A percentile compares a stretch with the other conserved stretches of the same genome.
phyloP scores from a whole-genome alignment of 2,113 vertebrate species.

The Thunnus maccoyii region DNA sequence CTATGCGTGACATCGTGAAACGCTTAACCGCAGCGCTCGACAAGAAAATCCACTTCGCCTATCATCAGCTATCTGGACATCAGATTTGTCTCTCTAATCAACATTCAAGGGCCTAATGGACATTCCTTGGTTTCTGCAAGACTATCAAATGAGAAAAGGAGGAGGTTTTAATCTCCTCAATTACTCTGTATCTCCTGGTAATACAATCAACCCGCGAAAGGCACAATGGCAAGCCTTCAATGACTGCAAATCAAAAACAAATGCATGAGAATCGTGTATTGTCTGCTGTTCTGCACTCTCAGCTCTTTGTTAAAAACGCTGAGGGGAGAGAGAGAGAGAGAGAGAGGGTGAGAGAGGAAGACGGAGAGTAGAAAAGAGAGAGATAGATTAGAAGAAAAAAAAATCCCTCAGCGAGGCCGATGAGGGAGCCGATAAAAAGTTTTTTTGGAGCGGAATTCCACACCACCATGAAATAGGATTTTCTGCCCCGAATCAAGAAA shows the following conservation, averaged over 20 bases:
- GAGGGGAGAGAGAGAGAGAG: neutral
- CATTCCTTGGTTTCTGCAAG: slow-evolving; percentile 65
- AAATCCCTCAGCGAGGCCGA: slow-evolving; percentile 63
- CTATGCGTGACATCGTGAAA: slow-evolving; percentile 58
- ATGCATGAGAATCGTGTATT: slow-evolving; percentile 53
- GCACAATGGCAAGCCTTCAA: slow-evolving; percentile 52
- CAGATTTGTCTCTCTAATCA: slow-evolving; percentile 72
- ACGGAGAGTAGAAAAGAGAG: slow-evolving; percentile 24
- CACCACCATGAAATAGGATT: slow-evolving; percentile 81
- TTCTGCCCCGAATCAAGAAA: slow-evolving; percentile 71
- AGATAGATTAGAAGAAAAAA: slow-evolving; percentile 38
- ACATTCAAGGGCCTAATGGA: slow-evolving; percentile 67
- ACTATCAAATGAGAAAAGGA: slow-evolving; percentile 64
- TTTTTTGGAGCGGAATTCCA: slow-evolving; percentile 61
- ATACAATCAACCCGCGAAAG: slow-evolving; percentile 68
- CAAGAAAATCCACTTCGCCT: slow-evolving; percentile 58
- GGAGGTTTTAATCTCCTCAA: slow-evolving; percentile 73
- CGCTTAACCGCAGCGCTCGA: slow-evolving; percentile 45
- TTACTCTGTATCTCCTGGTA: slow-evolving; percentile 73
- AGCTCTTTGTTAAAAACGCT: slow-evolving; percentile 14
- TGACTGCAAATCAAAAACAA: slow-evolving; percentile 76
- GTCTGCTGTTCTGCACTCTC: slow-evolving; percentile 37
- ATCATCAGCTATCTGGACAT: slow-evolving; percentile 72
- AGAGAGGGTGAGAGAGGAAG: slow-evolving; percentile 14
- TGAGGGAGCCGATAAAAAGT: slow-evolving; percentile 64